Evolutionary conservation across 2,888 invertebrate genomes (phyloP), one percentile per base, ranked within the genome.

Genomic region (Arge pagana): DNA sequence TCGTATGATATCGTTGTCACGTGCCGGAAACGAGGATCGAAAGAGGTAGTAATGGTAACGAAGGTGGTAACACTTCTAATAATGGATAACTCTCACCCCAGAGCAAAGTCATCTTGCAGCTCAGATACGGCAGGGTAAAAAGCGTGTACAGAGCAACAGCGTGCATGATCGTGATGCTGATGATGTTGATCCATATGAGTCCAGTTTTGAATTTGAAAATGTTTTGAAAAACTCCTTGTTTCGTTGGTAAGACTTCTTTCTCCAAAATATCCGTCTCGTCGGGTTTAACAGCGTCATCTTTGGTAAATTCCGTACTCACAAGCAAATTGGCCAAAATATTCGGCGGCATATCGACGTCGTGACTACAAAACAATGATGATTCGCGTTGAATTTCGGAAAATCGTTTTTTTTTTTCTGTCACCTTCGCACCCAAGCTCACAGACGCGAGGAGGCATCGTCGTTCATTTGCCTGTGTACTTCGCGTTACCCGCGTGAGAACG

Each of bases 161-260:
- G 58, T 85, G 84, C 35, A 83, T 68, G 3, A 78, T 7, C 4
- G 72, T 66, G 33, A 87, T 83, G 23, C 73, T 65, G 36, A 84
- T 75, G n/a, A 82, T 75, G 62, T 84, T 84, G 18, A 68, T 71
- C 86, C 86, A 87, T 60, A 82, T 81, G 4, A 87, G 74, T 0
- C 83, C 80, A 1, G 85, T 83, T 33, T 81, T 65, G 53, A 85
- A 84, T 3, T 82, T 48, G 52, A 66, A 63, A 50, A 40, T 40
- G 33, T 55, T 41, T 52, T 28, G 24, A 35, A 4, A 11, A 33
- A 40, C 10, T 2, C 21, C 30, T 26, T 15, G 30, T 45, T 3
- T 8, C 10, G 11, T 39, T 8, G 19, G n/a, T 23, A 42, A 37
- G 45, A n/a, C 13, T 15, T 50, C 40, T 53, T 43, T 43, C 15